A percentile compares a stretch with the other conserved stretches of the same genome.
Conservation (phyloP, 2,113 vertebrate species). For the Microtus oregoni region DNA sequence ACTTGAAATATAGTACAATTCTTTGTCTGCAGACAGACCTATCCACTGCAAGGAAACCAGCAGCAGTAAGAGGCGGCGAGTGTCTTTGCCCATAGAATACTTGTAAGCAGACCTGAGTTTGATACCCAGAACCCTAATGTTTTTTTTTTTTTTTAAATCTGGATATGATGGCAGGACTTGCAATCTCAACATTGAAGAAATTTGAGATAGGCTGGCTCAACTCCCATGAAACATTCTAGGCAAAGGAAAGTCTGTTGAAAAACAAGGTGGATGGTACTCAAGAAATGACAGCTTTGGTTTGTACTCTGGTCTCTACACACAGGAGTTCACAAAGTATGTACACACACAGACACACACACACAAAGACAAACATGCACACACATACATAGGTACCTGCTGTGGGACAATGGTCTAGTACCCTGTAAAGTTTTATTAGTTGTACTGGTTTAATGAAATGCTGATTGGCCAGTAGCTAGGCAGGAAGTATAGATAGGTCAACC, state of each 20-base stretch:
- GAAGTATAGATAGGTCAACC: no score
- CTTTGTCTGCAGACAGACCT: neutral
- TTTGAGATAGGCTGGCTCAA: neutral
- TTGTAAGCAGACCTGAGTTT: neutral
- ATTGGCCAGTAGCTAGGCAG: no score
- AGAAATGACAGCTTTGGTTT: neutral
- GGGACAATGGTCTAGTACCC: no score
- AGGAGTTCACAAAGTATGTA: neutral
- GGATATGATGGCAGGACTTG: neutral
- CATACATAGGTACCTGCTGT: neutral
- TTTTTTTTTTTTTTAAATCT: neutral
- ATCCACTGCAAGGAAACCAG: neutral
- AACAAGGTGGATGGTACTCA: neutral
- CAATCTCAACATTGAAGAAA: no score
- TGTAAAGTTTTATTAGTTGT: no score
- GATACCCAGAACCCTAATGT: neutral
- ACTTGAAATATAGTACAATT: neutral
- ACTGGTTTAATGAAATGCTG: no score
- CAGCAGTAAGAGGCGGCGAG: neutral
- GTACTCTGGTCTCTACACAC: neutral
- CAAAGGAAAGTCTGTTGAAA: neutral
- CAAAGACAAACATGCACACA: neutral
- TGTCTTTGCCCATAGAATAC: neutral
- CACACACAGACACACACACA: neutral
- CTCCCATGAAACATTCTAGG: neutral